Evolutionary conservation across 2,888 invertebrate genomes (phyloP).

Genomic region (Lutraria lutraria): DNA sequence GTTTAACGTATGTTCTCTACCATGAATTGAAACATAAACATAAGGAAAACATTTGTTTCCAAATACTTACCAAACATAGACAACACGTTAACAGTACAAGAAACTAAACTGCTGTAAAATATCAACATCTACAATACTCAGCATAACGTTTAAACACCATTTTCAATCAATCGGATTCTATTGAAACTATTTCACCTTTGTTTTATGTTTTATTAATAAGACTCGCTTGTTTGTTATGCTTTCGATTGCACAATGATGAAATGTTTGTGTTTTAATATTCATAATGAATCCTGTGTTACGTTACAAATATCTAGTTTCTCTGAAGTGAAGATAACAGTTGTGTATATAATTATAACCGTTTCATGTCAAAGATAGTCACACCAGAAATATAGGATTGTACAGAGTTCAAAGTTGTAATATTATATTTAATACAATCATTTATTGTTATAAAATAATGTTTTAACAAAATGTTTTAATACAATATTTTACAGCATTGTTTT

Average conservation of each 20-base stretch:
- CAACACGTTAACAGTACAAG: background rate
- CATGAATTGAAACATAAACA: too few relatives aligned
- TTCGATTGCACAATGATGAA: background rate
- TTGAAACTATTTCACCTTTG: background rate
- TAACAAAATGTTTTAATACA: too few relatives aligned
- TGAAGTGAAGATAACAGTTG: background rate
- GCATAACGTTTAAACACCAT: background rate
- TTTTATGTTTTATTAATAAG: background rate
- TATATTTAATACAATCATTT: too few relatives aligned
- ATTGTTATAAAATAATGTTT: too few relatives aligned
- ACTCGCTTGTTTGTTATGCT: background rate
- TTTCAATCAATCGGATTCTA: background rate
- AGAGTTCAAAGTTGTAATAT: too few relatives aligned
- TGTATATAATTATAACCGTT: background rate
- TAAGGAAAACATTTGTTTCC: too few relatives aligned
- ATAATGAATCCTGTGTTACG: background rate
- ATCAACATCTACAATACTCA: background rate
- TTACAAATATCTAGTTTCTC: background rate
- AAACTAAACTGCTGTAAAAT: background rate
- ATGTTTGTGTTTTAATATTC: background rate
- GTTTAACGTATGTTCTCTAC: too few relatives aligned
- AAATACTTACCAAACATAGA: background rate
- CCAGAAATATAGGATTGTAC: too few relatives aligned
- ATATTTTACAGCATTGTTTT: too few relatives aligned
- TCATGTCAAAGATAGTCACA: background rate